phyloP scores from a whole-genome alignment of 2,888 invertebrate species.

The Drosophila recens region DNA sequence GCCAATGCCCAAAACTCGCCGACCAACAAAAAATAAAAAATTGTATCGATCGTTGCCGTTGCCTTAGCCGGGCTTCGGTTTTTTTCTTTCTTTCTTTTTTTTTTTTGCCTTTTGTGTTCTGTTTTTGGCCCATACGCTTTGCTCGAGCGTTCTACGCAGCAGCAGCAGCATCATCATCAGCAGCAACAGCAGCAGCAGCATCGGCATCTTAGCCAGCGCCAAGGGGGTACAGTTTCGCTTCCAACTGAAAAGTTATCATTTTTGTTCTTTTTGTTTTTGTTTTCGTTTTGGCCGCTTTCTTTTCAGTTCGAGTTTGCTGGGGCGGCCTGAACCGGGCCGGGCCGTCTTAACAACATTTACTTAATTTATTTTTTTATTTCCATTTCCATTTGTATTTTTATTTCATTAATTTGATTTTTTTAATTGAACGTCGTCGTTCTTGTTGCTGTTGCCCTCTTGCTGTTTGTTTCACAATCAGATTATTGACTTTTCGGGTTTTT shows the following conservation, averaged over 20 bases:
- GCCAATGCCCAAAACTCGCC: slow-evolving; percentile 75
- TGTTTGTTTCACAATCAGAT: slow-evolving; percentile 68
- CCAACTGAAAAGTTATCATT: slow-evolving; percentile 80
- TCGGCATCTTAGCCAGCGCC: slow-evolving; percentile 52
- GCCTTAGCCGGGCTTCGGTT: slow-evolving; percentile 47
- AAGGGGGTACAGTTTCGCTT: slow-evolving; percentile 83
- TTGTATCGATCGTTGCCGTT: slow-evolving; percentile 71
- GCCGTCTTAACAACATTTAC: slow-evolving; percentile 57
- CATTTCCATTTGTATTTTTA: slow-evolving; percentile 43
- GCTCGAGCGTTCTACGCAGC: slow-evolving; percentile 62
- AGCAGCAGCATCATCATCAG: slow-evolving; percentile 48
- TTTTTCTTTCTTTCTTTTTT: slow-evolving; percentile 23
- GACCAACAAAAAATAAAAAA: slow-evolving; percentile 58
- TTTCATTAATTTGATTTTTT: slow-evolving; percentile 75
- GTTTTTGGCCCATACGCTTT: slow-evolving; percentile 65
- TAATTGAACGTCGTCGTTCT: slow-evolving; percentile 61
- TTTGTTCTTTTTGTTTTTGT: slow-evolving; percentile 53
- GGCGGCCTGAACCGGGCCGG: slow-evolving; percentile 30
- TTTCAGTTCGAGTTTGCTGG: slow-evolving; percentile 51
- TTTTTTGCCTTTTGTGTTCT: slow-evolving; percentile 68
- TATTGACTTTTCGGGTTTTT: slow-evolving; percentile 69
- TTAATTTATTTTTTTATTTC: slow-evolving; percentile 63
- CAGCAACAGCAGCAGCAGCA: slow-evolving; percentile 36
- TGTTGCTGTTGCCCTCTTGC: slow-evolving; percentile 21
- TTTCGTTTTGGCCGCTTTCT: slow-evolving; percentile 70